These are phyloP conservation scores for Drosophila lacteicornis DNA, from an alignment of 1,140 invertebrate genomes.

Conservation along the genomic window DNA sequence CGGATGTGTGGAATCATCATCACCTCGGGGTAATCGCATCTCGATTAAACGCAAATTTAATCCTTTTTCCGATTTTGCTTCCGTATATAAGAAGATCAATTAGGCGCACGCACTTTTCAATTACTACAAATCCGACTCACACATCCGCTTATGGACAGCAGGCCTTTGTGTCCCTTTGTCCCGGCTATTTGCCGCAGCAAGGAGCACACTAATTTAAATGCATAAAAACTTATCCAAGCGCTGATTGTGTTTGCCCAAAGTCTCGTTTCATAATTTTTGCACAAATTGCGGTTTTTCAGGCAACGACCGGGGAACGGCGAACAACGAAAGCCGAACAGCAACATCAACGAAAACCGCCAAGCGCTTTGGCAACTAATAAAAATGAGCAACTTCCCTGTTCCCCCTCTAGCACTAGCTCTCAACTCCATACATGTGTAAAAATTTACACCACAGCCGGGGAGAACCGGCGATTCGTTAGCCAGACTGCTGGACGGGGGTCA, in stretches of 20 bases:
- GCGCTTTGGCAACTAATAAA: slow-evolving; percentile 64
- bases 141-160: slow-evolving; percentile 33
- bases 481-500: slow-evolving; percentile 32
- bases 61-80: neutral
- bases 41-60: slow-evolving; percentile 9
- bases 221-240: slow-evolving; percentile 71
- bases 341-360: slow-evolving; percentile 47
- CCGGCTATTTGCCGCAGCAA: slow-evolving; percentile 8
- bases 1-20: slow-evolving; percentile 2
- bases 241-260: slow-evolving; percentile 77
- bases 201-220: slow-evolving; percentile 71
- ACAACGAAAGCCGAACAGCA: slow-evolving; percentile 6
- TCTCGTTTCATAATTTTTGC: slow-evolving; percentile 83
- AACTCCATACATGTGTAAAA: slow-evolving; percentile 75
- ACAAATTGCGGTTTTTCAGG: slow-evolving; percentile 77
- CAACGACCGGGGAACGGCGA: slow-evolving; percentile 25
- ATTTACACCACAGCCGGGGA: slow-evolving; percentile 62
- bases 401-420: slow-evolving; percentile 23
- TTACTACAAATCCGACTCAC: slow-evolving; percentile 37
- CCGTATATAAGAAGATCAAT: slow-evolving; percentile 7
- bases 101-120: slow-evolving; percentile 36
- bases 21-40: slow-evolving; percentile 3
- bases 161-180: slow-evolving; percentile 3
- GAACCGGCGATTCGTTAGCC: slow-evolving; percentile 68
- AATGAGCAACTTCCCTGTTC: slow-evolving; percentile 16